Evolutionary conservation across 2,113 vertebrate species (phyloP).

Genomic region (Pithys albifrons): DNA sequence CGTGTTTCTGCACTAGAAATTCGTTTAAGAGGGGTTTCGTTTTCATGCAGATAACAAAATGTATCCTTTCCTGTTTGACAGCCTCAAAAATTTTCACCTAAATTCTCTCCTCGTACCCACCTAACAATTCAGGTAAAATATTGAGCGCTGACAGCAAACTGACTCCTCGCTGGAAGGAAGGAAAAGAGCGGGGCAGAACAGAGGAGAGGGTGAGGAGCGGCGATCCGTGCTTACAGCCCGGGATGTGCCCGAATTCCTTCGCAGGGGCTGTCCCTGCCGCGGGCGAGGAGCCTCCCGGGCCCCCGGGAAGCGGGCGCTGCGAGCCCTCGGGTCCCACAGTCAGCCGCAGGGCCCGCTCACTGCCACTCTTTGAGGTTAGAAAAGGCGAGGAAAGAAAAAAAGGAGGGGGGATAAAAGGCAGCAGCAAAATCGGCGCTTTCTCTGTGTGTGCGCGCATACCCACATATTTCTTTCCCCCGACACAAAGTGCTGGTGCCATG

Average conservation of each 20-base stretch:
- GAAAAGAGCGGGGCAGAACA: background rate
- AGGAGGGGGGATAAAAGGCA: rapidly evolving
- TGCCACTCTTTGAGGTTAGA: background rate
- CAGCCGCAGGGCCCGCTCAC: background rate
- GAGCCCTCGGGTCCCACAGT: background rate
- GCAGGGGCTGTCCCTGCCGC: background rate
- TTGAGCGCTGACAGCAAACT: background rate
- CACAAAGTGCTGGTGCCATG: constrained; percentile 5
- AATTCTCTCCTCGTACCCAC: background rate
- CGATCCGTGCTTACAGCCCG: background rate
- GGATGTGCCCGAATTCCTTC: background rate
- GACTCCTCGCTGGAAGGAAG: background rate
- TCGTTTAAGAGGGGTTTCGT: background rate
- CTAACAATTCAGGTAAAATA: background rate
- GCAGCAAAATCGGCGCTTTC: background rate
- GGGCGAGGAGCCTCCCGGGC: background rate
- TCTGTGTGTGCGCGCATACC: background rate
- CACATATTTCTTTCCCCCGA: background rate
- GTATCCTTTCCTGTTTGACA: background rate
- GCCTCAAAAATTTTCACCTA: background rate
- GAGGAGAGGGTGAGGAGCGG: background rate
- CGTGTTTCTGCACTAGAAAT: background rate
- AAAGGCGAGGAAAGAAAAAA: background rate
- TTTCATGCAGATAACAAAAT: background rate
- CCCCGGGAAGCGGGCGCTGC: background rate